Conservation (phyloP, 2,797 vertebrate species). For the Melanotaenia pygmaea region DNA sequence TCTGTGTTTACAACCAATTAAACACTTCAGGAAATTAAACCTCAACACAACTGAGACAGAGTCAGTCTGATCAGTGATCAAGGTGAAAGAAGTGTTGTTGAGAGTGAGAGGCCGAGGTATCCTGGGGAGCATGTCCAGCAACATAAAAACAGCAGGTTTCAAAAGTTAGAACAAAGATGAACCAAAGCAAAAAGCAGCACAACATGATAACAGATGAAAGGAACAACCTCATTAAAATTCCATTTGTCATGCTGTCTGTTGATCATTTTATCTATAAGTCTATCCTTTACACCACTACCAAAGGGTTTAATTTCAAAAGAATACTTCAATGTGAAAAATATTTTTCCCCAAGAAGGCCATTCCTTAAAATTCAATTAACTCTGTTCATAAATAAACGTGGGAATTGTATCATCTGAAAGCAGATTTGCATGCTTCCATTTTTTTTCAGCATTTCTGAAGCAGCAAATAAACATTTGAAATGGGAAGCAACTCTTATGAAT, state of each 20-base stretch:
- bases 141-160: constrained; percentile 94
- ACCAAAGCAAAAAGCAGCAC: constrained; percentile 79
- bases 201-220: constrained; percentile 94
- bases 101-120: constrained; percentile 86
- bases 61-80: constrained; percentile 89
- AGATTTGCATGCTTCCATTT: constrained; percentile 73
- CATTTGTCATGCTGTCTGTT: constrained; percentile 90
- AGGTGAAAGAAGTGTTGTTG: constrained; percentile 90
- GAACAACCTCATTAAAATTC: constrained; percentile 93
- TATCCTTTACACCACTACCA: constrained; percentile 87
- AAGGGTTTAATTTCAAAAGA: constrained; percentile 92
- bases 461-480: constrained; percentile 73
- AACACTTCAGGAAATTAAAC: constrained; percentile 86
- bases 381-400: constrained; percentile 75
- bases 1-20: constrained; percentile 85
- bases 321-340: constrained; percentile 78
- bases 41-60: constrained; percentile 90
- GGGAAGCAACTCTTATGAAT: constrained; percentile 69
- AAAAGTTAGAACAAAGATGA: constrained; percentile 89
- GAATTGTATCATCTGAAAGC: constrained; percentile 78
- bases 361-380: constrained; percentile 83
- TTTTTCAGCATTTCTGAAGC: constrained; percentile 49
- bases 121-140: constrained; percentile 91
- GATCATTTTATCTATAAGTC: constrained; percentile 94
- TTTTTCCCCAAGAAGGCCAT: constrained; percentile 56